Conservation (phyloP, 2,113 vertebrate genomes). For the Nematolebias whitei region DNA sequence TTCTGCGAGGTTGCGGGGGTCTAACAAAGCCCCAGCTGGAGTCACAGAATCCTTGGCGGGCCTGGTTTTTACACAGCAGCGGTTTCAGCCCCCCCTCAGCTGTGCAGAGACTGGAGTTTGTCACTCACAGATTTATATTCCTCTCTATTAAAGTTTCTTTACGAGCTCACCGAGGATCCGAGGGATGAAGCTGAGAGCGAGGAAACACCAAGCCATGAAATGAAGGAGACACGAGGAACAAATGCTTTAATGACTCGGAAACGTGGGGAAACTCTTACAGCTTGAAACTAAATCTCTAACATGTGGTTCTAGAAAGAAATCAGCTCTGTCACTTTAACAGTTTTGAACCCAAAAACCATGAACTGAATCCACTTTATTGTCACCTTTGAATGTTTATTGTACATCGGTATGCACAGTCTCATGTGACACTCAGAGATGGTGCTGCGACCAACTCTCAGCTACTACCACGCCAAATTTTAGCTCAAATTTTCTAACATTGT, state of each 20-base stretch:
- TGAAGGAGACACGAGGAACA: slow-evolving; percentile 37
- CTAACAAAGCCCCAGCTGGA: slow-evolving; percentile 12
- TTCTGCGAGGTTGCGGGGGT: slow-evolving; percentile 38
- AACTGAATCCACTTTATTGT: too few species aligned
- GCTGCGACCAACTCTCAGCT: too few species aligned
- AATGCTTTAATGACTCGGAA: slow-evolving; percentile 40
- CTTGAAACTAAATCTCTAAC: slow-evolving; percentile 27
- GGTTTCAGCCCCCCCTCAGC: slow-evolving; percentile 40
- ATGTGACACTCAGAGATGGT: too few species aligned
- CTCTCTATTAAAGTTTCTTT: slow-evolving; percentile 73
- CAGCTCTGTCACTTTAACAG: neutral
- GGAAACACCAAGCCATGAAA: slow-evolving; percentile 37
- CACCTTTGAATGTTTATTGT: too few species aligned
- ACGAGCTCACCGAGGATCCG: slow-evolving; percentile 59
- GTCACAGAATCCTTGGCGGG: slow-evolving; percentile 64
- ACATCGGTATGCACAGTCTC: too few species aligned
- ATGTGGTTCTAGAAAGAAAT: too few species aligned
- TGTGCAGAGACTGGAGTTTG: slow-evolving; percentile 61
- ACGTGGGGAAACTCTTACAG: too few species aligned
- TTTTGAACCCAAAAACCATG: too few species aligned
- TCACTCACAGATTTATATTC: slow-evolving; percentile 76
- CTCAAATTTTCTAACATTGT: too few species aligned
- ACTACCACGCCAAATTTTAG: too few species aligned
- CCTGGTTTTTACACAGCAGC: slow-evolving; percentile 63
- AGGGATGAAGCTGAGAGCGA: slow-evolving; percentile 28